Evolutionary conservation across 1,140 invertebrate genomes (phyloP).

Genomic region (Brachionus sp.): DNA sequence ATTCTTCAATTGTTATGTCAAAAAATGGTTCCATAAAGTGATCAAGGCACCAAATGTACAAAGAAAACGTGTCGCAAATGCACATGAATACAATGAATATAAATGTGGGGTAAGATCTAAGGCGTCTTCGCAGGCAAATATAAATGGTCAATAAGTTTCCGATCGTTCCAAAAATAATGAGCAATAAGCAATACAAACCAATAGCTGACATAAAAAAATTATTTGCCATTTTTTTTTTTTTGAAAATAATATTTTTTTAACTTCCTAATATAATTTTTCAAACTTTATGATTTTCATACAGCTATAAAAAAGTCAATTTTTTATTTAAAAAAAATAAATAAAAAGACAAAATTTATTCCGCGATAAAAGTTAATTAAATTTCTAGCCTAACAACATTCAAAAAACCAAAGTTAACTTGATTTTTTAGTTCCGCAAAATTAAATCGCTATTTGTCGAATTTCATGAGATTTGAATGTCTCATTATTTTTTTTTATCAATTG

Average conservation of each 20-base stretch:
- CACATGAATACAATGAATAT: constrained; percentile 14
- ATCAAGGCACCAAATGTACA: constrained; percentile 18
- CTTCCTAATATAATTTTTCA: background rate
- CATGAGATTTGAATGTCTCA: too few species aligned
- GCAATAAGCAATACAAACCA: background rate
- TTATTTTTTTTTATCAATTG: too few species aligned
- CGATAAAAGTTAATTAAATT: background rate
- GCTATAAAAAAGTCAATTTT: background rate
- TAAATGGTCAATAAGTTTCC: background rate
- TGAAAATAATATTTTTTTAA: background rate
- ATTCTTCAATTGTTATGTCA: background rate
- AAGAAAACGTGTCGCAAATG: background rate
- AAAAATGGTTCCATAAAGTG: constrained; percentile 5
- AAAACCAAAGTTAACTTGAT: too few species aligned
- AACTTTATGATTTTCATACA: background rate
- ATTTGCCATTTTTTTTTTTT: background rate
- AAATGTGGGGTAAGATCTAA: background rate
- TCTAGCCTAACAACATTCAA: background rate
- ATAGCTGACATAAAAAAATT: background rate
- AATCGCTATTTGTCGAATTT: too few species aligned
- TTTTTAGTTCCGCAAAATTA: too few species aligned
- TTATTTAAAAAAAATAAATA: background rate
- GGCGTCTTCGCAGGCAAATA: background rate
- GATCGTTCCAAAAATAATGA: background rate
- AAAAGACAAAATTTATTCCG: background rate